Evolutionary conservation across 2,113 vertebrate species (phyloP).

Genomic region (Crocuta crocuta): DNA sequence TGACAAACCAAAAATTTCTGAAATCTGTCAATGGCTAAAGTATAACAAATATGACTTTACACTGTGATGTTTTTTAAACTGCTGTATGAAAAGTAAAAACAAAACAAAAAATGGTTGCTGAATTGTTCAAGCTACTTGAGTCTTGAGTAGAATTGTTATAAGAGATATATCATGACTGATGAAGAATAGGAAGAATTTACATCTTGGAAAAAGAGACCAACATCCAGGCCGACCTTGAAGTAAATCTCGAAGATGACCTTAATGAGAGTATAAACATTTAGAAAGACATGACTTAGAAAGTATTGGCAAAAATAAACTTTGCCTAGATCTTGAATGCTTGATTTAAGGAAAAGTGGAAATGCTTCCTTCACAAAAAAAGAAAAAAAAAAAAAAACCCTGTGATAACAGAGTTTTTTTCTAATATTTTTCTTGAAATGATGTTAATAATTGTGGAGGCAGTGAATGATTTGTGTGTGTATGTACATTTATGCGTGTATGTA

Average conservation of each 20-base stretch:
- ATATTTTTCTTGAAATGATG: background rate
- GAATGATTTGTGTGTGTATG: background rate
- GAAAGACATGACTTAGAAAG: background rate
- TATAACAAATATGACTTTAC: background rate
- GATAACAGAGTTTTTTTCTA: background rate
- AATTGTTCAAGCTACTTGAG: background rate
- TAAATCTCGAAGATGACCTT: background rate
- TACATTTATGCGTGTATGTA: background rate
- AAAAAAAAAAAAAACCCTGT: background rate
- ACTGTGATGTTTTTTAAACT: background rate
- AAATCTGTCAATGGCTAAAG: background rate
- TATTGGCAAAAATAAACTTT: background rate
- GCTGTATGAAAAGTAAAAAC: background rate
- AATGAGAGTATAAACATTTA: background rate
- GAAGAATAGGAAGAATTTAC: background rate
- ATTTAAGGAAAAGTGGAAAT: background rate
- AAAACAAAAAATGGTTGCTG: background rate
- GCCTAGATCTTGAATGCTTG: background rate
- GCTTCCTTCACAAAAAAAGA: background rate
- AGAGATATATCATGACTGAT: background rate
- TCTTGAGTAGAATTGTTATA: background rate
- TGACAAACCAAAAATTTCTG: background rate
- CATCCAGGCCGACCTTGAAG: background rate
- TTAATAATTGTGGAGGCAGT: background rate
- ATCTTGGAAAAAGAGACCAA: background rate